Base-by-base conservation (phyloP, 2,888 invertebrate species). In the Andrena hattorfiana region DNA sequence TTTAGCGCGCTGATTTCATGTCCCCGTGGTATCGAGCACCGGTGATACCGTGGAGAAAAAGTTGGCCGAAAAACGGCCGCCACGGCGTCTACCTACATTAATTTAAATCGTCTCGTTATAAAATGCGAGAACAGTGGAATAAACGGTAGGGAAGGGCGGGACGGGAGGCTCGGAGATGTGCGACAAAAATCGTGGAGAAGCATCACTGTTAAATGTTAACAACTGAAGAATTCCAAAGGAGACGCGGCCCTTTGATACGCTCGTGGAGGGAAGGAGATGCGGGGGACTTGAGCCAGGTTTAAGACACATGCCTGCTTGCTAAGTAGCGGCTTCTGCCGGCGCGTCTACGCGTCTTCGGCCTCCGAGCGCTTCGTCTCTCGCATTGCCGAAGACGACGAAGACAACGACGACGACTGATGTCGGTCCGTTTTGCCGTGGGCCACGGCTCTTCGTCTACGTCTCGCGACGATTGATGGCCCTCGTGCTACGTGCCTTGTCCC, bases 401-500 rank as follows among this genome's bases (percentile, higher is more conserved):
- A 86, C 83, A 66, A 87, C 85, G 81, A 84, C 80, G 82, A 83
- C 62, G 82, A 89, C 88, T 90, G 92, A 92, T 89, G 93, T 92
- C 92, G 93, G 92, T 81, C 89, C 83, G 92, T 93, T 93, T 93
- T 93, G 92, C 91, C 87, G 85, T 85, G 88, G 88, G 85, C 91
- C 91, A 90, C 81, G 91, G 92, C 91, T 92, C 90, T 93, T 92
- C 93, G 92, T 93, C 93, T 93, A 93, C 91, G 93, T 93, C 93
- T 85, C 84, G 70, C 68, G 87, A 93, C 91, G 93, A 93, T 93
- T 93, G 93, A 93, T 93, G 93, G 92, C 92, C 89, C 86, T 89
- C 85, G 87, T 82, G 89, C 76, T 89, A 89, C 89, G 88, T 87
- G 85, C 87, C 83, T 69, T 62, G 30, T 62, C 28, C 60, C 64